Percentiles rank a stretch among this genome's conserved stretches.
These are phyloP conservation scores for Laterallus jamaicensis DNA, from an alignment of 2,113 vertebrate genomes.

Conservation along the genomic window DNA sequence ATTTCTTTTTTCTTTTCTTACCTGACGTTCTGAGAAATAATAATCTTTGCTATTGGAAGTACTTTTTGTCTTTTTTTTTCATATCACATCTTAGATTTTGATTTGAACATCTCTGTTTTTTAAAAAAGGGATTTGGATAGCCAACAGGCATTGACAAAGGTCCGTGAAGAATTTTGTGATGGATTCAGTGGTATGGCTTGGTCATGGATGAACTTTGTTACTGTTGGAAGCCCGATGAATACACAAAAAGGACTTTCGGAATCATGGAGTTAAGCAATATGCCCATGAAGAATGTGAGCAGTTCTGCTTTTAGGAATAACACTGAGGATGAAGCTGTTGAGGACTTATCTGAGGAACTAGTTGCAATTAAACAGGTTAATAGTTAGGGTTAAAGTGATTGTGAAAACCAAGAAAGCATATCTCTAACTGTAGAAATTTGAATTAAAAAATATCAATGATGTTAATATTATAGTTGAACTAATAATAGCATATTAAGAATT, in stretches of 20 bases:
- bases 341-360: background rate
- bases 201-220: background rate
- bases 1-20: background rate
- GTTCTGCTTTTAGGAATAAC: background rate
- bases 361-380: background rate
- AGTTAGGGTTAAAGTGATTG: background rate
- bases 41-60: background rate
- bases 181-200: background rate
- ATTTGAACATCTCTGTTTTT: background rate
- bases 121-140: background rate
- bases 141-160: background rate
- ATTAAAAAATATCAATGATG: background rate
- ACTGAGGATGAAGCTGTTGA: background rate
- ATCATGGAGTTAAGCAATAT: accelerated
- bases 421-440: background rate
- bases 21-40: background rate
- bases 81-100: background rate
- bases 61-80: background rate
- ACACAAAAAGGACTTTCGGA: background rate
- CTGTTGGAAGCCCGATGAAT: background rate
- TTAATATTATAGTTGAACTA: background rate
- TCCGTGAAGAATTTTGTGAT: background rate
- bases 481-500: background rate
- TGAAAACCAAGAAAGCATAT: background rate
- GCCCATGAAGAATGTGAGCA: background rate